Evolutionary conservation across 2,113 vertebrate species (phyloP).

Genomic region (Melierax canorus): DNA sequence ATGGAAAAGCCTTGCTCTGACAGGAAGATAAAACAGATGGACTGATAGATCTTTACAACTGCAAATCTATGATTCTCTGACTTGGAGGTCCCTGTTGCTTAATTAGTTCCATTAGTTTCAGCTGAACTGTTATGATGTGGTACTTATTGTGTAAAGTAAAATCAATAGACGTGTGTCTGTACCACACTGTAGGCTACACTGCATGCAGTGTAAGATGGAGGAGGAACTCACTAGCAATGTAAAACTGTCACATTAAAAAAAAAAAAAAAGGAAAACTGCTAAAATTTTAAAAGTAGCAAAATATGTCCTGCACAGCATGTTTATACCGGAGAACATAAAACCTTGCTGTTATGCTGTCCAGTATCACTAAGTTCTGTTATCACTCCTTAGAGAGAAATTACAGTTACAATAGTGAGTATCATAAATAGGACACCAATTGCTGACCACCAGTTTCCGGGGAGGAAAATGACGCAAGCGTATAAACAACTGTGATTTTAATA

Average conservation of each 20-base stretch:
- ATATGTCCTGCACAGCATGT: not conserved
- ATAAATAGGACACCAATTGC: not conserved
- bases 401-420: not conserved
- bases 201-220: not conserved
- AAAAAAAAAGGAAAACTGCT: not conserved
- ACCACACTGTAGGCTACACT: not conserved
- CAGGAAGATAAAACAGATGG: not conserved
- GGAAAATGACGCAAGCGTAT: not conserved
- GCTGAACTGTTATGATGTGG: not conserved
- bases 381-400: not conserved
- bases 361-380: not conserved
- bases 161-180: not conserved
- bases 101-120: not conserved
- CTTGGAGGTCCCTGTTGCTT: not conserved
- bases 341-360: not conserved
- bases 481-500: not conserved
- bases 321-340: not conserved
- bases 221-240: not conserved
- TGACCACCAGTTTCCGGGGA: not conserved
- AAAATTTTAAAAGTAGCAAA: not conserved
- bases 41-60: not conserved
- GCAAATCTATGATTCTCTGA: not conserved
- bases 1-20: not conserved
- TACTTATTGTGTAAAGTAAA: not conserved
- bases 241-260: not conserved